Base-by-base conservation (phyloP, 2,888 invertebrate species). In the Macaria liturata region DNA sequence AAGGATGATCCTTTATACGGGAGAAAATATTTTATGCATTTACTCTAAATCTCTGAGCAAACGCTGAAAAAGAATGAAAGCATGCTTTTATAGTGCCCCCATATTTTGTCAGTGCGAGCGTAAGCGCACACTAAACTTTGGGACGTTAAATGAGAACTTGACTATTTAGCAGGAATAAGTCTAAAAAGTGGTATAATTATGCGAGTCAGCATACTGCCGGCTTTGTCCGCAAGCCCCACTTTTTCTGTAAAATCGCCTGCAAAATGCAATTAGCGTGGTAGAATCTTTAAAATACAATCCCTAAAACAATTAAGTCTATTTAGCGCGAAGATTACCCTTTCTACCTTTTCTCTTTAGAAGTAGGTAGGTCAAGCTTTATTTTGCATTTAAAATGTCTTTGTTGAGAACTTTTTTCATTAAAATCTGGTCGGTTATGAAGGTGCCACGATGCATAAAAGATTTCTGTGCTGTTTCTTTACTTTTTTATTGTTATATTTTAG, bases 371-470 rank as follows among this genome's bases (percentile, higher is more conserved):
- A 62, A 59, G 64, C 64, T 68, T 67, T 78, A 78, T 77, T 82
- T 80, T 80, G 80, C 81, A 82, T 82, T 81, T 80, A 78, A 80
- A 82, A 78, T 81, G 70, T 78, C 77, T 76, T 78, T 74, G 76
- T 69, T 62, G 61, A 67, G 74, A 81, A 82, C 71, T 81, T 82
- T 83, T 83, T 83, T 83, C 83, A 83, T 83, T 83, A 81, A 81
- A 79, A 77, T 78, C 75, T 74, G 72, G 73, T 74, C 69, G 74
- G 75, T 78, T 76, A 77, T 75, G 71, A 74, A 76, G 69, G 71
- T 70, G 72, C 69, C 67, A 64, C 67, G 73, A 72, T 83, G 80
- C 78, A 83, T 81, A 81, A 83, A 81, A 80, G 74, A 80, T 80
- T 69, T 62, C 49, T 48, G 56, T 58, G 64, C 62, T 65, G 69